Conservation (phyloP, 2,797 vertebrate species). For the Heterohyrax brucei region DNA sequence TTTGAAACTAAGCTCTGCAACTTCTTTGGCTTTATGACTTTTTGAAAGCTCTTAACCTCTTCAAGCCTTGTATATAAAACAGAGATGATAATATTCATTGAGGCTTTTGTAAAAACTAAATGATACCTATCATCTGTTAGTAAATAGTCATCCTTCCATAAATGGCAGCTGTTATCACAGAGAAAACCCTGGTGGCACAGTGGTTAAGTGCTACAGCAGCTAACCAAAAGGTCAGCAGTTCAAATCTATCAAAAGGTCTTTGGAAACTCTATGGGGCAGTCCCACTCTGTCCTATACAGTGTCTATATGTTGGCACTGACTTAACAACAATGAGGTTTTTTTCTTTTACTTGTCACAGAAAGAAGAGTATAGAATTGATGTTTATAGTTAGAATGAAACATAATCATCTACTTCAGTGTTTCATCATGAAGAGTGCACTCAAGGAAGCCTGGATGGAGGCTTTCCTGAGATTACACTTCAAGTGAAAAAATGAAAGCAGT, state of each 20-base stretch:
- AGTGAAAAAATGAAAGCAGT: not conserved
- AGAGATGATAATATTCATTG: not conserved
- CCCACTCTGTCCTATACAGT: no score
- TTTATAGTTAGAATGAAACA: not conserved
- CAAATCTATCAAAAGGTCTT: no score
- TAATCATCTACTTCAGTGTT: rapidly evolving
- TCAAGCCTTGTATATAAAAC: not conserved
- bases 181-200: no score
- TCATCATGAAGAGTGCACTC: not conserved
- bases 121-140: not conserved
- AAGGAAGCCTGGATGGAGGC: not conserved
- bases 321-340: no score
- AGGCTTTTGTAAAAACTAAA: not conserved
- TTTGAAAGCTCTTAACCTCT: not conserved
- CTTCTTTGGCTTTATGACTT: not conserved
- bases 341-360: no score
- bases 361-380: not conserved
- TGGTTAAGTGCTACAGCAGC: no score
- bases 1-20: not conserved
- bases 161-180: not conserved
- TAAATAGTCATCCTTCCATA: not conserved
- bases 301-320: no score
- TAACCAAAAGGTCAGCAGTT: no score
- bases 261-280: no score
- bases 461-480: not conserved